Conservation (phyloP, 1,140 invertebrate genomes). For the Drosophila gunungcola region DNA sequence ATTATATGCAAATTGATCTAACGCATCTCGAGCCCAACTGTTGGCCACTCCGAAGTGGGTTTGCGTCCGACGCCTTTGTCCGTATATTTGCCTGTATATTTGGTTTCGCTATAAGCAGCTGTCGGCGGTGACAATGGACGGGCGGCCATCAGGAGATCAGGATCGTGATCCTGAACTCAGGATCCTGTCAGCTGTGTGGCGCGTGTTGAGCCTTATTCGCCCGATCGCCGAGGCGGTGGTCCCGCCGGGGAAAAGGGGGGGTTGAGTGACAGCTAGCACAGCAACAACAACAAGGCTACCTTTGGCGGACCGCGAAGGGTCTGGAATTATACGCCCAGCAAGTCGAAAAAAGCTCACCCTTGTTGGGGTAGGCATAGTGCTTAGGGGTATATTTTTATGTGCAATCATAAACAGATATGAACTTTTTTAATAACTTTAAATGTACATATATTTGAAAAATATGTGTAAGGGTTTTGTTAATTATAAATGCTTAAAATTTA, state of each 20-base stretch:
- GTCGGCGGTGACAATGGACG: slow-evolving; percentile 35
- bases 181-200: slow-evolving; percentile 70
- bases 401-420: neutral
- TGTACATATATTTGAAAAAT: too few species aligned
- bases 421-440: too few species aligned
- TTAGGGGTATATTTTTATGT: neutral
- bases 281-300: slow-evolving; percentile 25
- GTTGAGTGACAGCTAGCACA: slow-evolving; percentile 46
- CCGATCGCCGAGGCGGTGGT: slow-evolving; percentile 19
- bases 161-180: slow-evolving; percentile 48
- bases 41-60: slow-evolving; percentile 37
- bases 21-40: slow-evolving; percentile 21
- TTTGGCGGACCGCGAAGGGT: slow-evolving; percentile 1
- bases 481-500: too few species aligned
- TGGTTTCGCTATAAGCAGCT: slow-evolving; percentile 36
- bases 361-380: too few species aligned
- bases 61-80: slow-evolving; percentile 32
- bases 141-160: slow-evolving; percentile 29
- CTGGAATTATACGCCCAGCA: neutral
- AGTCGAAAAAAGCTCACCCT: slow-evolving; percentile 6
- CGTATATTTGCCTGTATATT: neutral
- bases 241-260: slow-evolving; percentile 3
- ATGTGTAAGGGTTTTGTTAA: too few species aligned
- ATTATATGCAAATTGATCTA: slow-evolving; percentile 71
- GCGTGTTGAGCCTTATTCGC: slow-evolving; percentile 50